Evolutionary conservation across 2,888 invertebrate species (phyloP).

Genomic region (Ryuthela nishihirai): DNA sequence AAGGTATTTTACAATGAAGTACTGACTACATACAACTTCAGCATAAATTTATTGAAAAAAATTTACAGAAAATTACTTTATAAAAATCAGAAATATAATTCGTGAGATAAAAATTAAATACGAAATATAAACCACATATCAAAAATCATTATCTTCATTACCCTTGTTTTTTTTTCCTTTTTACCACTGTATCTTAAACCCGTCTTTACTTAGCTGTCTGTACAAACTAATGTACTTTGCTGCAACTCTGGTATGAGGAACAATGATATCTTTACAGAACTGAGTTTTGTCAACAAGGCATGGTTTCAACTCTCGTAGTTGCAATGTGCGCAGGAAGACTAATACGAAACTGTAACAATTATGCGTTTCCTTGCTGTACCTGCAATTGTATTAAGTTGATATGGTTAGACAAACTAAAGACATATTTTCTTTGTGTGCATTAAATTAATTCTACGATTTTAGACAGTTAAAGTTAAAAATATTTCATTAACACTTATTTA

Average conservation of each 20-base stretch:
- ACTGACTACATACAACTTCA: too few species aligned
- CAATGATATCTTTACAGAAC: conserved; percentile 76
- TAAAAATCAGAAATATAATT: too few species aligned
- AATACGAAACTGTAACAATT: conserved; percentile 86
- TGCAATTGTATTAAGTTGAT: conserved; percentile 31
- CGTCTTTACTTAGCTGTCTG: conserved; percentile 59
- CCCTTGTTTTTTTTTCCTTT: too few species aligned
- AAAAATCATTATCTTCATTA: too few species aligned
- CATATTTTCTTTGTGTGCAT: background rate
- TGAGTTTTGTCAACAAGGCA: conserved; percentile 63
- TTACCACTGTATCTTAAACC: conserved; percentile 64
- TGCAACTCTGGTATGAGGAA: conserved; percentile 74
- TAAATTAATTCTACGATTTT: background rate
- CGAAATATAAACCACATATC: too few species aligned
- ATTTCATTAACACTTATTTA: too few species aligned
- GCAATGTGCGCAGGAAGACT: conserved; percentile 68
- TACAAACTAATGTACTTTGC: conserved; percentile 80
- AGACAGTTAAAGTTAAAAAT: too few species aligned
- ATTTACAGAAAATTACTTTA: too few species aligned
- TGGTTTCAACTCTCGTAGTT: conserved; percentile 66
- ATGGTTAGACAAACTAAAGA: conserved; percentile 4
- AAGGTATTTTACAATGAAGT: too few species aligned
- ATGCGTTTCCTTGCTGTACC: conserved; percentile 68
- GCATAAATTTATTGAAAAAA: too few species aligned
- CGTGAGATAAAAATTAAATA: too few species aligned